Conservation (phyloP, 2,113 vertebrate species). For the Hyperopisus bebe region DNA sequence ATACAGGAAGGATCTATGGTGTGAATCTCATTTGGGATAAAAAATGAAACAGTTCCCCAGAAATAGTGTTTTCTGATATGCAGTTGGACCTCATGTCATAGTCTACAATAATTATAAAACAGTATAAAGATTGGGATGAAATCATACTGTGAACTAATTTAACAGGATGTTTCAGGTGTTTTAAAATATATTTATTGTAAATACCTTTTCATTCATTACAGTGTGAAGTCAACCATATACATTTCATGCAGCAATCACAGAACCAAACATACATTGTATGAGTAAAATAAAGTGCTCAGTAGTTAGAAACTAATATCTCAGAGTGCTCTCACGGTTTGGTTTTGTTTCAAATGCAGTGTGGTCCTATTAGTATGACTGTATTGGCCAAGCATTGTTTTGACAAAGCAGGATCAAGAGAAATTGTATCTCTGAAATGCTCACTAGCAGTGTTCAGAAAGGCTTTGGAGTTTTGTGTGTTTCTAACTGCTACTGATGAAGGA, state of each 20-base stretch:
- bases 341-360: neutral
- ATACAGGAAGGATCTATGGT: neutral
- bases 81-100: neutral
- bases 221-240: slow-evolving; percentile 4
- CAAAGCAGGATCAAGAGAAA: neutral
- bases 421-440: neutral
- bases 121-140: neutral
- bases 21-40: neutral
- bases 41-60: neutral
- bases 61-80: neutral
- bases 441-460: neutral
- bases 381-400: neutral
- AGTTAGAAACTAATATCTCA: neutral
- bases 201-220: neutral
- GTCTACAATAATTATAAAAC: neutral
- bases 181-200: slow-evolving; percentile 2
- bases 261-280: neutral
- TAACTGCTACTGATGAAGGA: slow-evolving; percentile 27
- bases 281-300: neutral
- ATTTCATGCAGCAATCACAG: neutral
- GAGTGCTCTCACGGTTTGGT: neutral
- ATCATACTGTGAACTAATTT: neutral
- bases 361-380: neutral
- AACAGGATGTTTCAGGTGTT: neutral
- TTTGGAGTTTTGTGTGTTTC: neutral